Evolutionary conservation across 2,888 invertebrate species (phyloP).

Genomic region (Caenorhabditis sulstoni): DNA sequence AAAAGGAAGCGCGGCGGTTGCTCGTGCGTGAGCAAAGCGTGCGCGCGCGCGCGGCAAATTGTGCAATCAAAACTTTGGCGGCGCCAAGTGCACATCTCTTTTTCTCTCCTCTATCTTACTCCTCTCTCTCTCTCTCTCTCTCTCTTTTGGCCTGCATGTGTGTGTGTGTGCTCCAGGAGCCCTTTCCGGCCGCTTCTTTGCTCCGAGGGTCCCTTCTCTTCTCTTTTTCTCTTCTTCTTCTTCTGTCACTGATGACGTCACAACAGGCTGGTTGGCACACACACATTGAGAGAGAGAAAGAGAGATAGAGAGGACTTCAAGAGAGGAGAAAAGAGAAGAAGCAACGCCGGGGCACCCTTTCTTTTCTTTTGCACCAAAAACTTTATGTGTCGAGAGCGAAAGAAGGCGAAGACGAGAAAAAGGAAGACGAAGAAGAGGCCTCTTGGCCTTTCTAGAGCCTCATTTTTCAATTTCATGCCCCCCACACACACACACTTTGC

Average conservation of each 20-base stretch:
- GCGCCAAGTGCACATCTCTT: conserved; percentile 52
- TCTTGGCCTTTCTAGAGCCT: conserved; percentile 6
- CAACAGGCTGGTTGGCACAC: background rate
- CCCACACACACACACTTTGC: too few species aligned
- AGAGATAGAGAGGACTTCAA: conserved; percentile 6
- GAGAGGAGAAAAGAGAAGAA: background rate
- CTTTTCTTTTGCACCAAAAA: conserved; percentile 30
- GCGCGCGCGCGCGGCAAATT: conserved; percentile 42
- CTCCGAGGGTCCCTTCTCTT: conserved; percentile 28
- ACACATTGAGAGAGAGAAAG: conserved; percentile 9
- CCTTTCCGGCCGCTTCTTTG: conserved; percentile 48
- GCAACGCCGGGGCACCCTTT: background rate
- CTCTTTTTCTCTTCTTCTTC: background rate
- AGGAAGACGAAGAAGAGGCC: background rate
- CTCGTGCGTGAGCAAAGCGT: background rate
- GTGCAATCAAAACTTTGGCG: conserved; percentile 58
- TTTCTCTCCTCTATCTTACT: conserved; percentile 5
- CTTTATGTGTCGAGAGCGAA: background rate
- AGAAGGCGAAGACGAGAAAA: background rate
- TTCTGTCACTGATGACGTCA: background rate
- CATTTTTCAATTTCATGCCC: conserved; percentile 36
- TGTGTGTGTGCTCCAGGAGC: conserved; percentile 29
- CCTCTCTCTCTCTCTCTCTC: background rate
- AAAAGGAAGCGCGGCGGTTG: background rate
- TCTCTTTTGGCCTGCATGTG: conserved; percentile 2